Base-by-base conservation (phyloP, 2,797 vertebrate genomes). In the Miichthys miiuy region DNA sequence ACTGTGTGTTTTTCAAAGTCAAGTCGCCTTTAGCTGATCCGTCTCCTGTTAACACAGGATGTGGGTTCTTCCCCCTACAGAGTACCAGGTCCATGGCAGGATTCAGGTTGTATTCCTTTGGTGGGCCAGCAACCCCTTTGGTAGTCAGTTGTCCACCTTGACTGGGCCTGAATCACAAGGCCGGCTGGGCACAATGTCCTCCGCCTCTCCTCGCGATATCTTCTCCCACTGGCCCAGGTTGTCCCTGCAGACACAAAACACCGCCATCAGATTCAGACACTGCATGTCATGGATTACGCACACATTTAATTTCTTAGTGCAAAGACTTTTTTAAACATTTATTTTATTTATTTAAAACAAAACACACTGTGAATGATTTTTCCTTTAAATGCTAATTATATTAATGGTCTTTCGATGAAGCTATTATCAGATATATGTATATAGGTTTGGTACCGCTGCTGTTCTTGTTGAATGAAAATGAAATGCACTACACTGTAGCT, bases 181-280 rank as follows among this genome's bases (percentile, higher is more conserved):
- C 75, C 91, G 91, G 11, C 89, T 34, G 92, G 80, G 69, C 42
- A 92, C 62, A 0, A 90, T 12, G 74, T 95, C 94, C 79, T 93
- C 89, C 83, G 94, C 94, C 85, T 99, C 98, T 51, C 97, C 97
- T 21, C 89, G 94, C 0, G 96, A 96, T 55, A 99, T 96, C 89
- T 95, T 97, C 91, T 99, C 98, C 98, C 98, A 99, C 79, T 99
- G 98, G 83, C 83, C 84, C 77, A 99, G 96, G 93, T 99, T 99
- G 72, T 98, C 96, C 94, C 98, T 99, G 86, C 47, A 90, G 73
- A 91, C 44, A 90, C 64, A 85, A 52, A 68, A 46, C 44, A 57
- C 27, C 68, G 41, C 38, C 12, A 5, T 82, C 71, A 79, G 27
- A 75, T 17, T 63, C 60, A 66, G 30, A 69, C 23, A 23, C 27